Evolutionary conservation across 2,888 invertebrate genomes (phyloP), one percentile per base, ranked within the genome.

Genomic region (Perizoma flavofasciatum): DNA sequence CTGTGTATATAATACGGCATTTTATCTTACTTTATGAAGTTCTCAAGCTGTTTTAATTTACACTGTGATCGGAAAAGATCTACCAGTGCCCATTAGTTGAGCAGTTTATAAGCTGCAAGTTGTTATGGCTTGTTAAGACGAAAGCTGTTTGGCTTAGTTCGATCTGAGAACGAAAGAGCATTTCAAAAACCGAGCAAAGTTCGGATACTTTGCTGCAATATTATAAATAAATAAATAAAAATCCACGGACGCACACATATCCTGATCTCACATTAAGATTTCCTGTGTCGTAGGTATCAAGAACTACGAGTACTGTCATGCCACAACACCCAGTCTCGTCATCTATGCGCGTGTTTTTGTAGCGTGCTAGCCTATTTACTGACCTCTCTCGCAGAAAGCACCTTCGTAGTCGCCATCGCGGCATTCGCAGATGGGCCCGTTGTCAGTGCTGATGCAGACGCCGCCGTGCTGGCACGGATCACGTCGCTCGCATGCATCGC

Each of bases 381-480:
- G 78, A 98, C 98, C 98, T 95, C 97, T 96, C 87, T 99, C 98
- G 88, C 99, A 99, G 89, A 96, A 96, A 72, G 96, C 95, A 37
- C 99, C 99, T 83, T 97, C 97, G 85, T 96, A 98, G 87, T 98
- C 98, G 22, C 97, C 96, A 78, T 96, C 96, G 37, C 97, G 94
- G 84, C 99, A 99, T 90, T 99, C 98, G 93, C 99, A 99, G 80
- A 97, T 95, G 47, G 98, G 97, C 22, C 98, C 98, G 67, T 96
- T 96, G 86, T 99, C 98, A 4, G 98, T 98, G 72, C 97, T 97
- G 91, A 98, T 97, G 93, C 99, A 99, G 73, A 97, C 96, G 10
- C 98, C 99, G 4, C 97, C 97, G 78, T 99, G 97, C 82, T 97
- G 96, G 87, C 99, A 99, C 0, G 98, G 98, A 88, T 98, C 97